These are phyloP conservation scores for Rhea americana DNA, from an alignment of 2,113 vertebrate genomes.

Conservation along the genomic window DNA sequence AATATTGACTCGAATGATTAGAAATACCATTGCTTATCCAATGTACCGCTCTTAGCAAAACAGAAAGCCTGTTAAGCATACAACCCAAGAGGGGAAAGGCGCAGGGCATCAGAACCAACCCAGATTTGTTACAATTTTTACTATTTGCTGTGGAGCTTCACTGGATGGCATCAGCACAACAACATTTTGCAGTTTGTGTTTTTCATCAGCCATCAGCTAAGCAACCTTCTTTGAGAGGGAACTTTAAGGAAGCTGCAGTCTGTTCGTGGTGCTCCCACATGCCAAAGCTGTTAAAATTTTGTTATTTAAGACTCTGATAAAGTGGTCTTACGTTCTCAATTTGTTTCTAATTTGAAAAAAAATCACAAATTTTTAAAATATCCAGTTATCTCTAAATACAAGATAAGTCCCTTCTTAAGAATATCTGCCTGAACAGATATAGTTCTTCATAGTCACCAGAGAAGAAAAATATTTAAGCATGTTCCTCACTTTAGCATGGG, in stretches of 20 bases:
- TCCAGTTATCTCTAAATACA: background rate
- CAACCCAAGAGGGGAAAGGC: background rate
- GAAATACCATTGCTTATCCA: background rate
- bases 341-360: background rate
- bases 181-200: background rate
- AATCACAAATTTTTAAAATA: background rate
- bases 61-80: fast-evolving
- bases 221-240: background rate
- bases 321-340: fast-evolving
- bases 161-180: background rate
- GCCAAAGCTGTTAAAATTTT: background rate
- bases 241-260: background rate
- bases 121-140: background rate
- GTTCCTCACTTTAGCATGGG: background rate
- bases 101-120: background rate
- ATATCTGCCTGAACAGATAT: background rate
- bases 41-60: background rate
- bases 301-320: background rate
- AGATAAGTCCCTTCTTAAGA: background rate
- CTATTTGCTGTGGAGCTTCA: background rate
- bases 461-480: background rate
- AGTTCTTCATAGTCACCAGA: background rate
- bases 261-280: fast-evolving
- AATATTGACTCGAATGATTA: background rate
- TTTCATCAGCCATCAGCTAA: background rate